Base-by-base conservation (phyloP, 2,888 invertebrate genomes). In the Fissipunctia ypsillon region DNA sequence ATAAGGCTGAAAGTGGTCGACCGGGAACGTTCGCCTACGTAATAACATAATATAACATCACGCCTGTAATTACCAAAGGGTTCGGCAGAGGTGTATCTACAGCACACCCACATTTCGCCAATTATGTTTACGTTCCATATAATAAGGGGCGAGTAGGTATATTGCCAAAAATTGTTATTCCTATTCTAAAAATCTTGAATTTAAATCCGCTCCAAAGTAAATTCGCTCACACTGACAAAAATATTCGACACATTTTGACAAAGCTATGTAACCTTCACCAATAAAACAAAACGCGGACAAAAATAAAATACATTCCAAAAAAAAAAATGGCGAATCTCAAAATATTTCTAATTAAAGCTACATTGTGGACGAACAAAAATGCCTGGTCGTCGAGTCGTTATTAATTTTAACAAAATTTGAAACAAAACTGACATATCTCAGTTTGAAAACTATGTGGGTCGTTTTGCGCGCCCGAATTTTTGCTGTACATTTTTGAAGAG, bases 261-360 rank as follows among this genome's bases (percentile, higher is more conserved):
- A 75, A 81, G 71, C 66, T 70, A 78, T 76, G 70, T 76, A 70
- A 82, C 83, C 81, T 83, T 83, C 76, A 84, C 65, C 50, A 76
- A 83, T 76, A 77, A 77, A 83, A 83, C 59, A 71, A 81, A 86
- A 78, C 66, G 69, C 78, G 80, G 60, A 22, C 70, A 68, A 78
- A 66, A 67, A 63, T 75, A 76, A 76, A 70, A 78, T 48, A 64
- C 70, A 71, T 76, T 73, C 72, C 71, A 76, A 57, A 59, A 69
- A 73, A 69, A 79, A 79, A 92, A 93, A 91, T 88, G 84, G 38
- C 85, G 93, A 92, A 94, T 94, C 90, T 88, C 88, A 84, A 94
- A 95, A 95, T 94, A 95, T 95, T 95, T 95, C 94, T 95, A 95
- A 96, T 96, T 95, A 95, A 91, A 91, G 86, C 88, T 81, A 81